A percentile compares a stretch with the other conserved stretches of the same genome.
phyloP scores from a whole-genome alignment of 1,140 invertebrate species.

The Anastrepha ludens region DNA sequence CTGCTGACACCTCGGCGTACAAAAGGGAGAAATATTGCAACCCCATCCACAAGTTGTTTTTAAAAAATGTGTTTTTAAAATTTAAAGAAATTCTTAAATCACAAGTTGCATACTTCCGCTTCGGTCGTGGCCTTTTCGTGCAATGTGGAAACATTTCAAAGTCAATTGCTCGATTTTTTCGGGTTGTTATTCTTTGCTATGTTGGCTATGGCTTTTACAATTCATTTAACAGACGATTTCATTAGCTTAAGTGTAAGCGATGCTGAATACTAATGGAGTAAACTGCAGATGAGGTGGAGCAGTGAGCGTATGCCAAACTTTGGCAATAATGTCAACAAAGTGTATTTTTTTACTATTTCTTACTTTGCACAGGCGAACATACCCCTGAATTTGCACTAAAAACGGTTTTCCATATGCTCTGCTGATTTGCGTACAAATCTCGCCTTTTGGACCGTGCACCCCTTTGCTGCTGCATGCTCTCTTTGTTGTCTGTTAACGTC shows the following conservation, averaged over 20 bases:
- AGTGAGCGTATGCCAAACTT: background rate
- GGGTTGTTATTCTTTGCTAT: conserved; percentile 24
- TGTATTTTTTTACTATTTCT: background rate
- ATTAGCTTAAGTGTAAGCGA: conserved; percentile 58
- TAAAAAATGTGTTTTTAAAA: conserved; percentile 32
- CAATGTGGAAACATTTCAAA: background rate
- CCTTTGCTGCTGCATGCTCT: background rate
- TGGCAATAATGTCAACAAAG: conserved; percentile 6
- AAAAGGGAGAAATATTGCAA: background rate
- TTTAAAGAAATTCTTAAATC: conserved; percentile 61
- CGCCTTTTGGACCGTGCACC: too few species aligned
- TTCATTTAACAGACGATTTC: conserved; percentile 74
- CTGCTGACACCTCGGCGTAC: background rate
- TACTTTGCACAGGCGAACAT: background rate
- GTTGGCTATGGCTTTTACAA: conserved; percentile 65
- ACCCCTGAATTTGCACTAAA: background rate
- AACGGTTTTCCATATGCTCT: background rate
- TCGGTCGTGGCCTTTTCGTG: background rate
- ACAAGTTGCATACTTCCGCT: conserved; percentile 70
- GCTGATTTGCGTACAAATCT: background rate
- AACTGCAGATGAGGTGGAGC: background rate
- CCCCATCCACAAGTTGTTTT: background rate
- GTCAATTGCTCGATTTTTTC: conserved; percentile 39
- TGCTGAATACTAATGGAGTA: background rate
- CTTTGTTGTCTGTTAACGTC: conserved; percentile 3